These are phyloP conservation scores for Zaprionus taronus DNA, from an alignment of 1,140 invertebrate species.

Conservation along the genomic window DNA sequence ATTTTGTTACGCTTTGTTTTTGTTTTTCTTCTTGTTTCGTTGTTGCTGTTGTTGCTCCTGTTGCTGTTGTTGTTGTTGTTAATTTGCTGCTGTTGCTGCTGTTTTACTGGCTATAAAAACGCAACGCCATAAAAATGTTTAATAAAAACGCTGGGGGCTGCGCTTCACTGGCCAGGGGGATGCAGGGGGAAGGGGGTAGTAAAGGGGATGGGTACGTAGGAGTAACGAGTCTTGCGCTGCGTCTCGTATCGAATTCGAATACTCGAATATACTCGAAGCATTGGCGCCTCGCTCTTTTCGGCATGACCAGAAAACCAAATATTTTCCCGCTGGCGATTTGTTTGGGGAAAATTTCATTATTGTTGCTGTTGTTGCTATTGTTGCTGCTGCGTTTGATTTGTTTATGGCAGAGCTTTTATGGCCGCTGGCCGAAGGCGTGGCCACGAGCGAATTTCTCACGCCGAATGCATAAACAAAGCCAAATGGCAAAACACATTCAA, in stretches of 20 bases:
- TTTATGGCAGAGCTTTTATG: constrained; percentile 47
- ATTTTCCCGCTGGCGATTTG: constrained; percentile 66
- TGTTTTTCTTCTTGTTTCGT: constrained; percentile 8
- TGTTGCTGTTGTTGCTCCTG: constrained; percentile 1
- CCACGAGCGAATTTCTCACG: constrained; percentile 66
- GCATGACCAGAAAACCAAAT: constrained; percentile 79
- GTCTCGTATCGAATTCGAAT: constrained; percentile 16
- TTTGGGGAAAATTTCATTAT: constrained; percentile 26
- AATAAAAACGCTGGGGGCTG: constrained; percentile 59
- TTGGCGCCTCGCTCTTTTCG: constrained; percentile 69
- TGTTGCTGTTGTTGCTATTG: constrained; percentile 4
- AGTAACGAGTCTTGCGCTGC: constrained; percentile 27
- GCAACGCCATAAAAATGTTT: constrained; percentile 68
- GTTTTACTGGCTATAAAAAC: constrained; percentile 72
- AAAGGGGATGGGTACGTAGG: no score
- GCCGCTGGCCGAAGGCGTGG: constrained; percentile 48
- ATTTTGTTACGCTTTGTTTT: constrained; percentile 21
- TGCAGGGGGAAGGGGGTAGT: neutral
- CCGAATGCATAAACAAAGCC: constrained; percentile 58
- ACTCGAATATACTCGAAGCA: constrained; percentile 31
- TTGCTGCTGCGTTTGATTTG: constrained; percentile 42
- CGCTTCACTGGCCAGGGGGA: constrained; percentile 13
- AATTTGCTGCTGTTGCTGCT: constrained; percentile 28
- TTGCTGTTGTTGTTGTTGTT: constrained; percentile 31
- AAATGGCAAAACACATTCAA: constrained; percentile 10